Conservation (phyloP, 2,888 invertebrate genomes). For the Thera britannica region DNA sequence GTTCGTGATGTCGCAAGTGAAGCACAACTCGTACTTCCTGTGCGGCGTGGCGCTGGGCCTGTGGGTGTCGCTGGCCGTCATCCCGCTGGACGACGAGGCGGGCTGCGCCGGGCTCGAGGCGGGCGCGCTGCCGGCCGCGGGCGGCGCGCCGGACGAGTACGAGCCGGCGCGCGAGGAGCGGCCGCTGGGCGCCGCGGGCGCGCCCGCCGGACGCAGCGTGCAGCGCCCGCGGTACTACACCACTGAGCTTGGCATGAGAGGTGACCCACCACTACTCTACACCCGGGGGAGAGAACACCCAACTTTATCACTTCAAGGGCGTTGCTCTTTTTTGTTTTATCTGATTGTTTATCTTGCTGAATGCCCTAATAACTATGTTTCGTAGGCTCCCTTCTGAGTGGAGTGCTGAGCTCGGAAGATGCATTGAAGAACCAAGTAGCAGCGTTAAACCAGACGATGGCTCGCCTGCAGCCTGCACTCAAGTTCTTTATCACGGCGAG, state of each 20-base stretch:
- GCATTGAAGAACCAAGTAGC: slow-evolving; percentile 90
- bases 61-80: slow-evolving; percentile 80
- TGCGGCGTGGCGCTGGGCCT: slow-evolving; percentile 84
- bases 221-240: slow-evolving; percentile 96
- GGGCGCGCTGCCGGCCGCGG: slow-evolving; percentile 36
- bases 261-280: slow-evolving; percentile 41
- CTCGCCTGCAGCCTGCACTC: slow-evolving; percentile 92
- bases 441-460: slow-evolving; percentile 95
- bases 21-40: slow-evolving; percentile 85
- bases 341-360: no score
- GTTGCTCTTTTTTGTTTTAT: not conserved
- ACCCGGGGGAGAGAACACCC: no score
- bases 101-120: slow-evolving; percentile 44
- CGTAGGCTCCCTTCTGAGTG: slow-evolving; percentile 88
- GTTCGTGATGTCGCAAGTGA: slow-evolving; percentile 76
- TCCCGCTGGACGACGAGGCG: slow-evolving; percentile 73
- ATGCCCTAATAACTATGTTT: not conserved
- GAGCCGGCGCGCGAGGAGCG: slow-evolving; percentile 72
- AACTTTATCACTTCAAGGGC: no score
- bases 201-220: slow-evolving; percentile 76
- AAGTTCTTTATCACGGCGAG: slow-evolving; percentile 90
- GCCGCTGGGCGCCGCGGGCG: slow-evolving; percentile 56
- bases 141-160: slow-evolving; percentile 60
- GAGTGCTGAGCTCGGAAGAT: slow-evolving; percentile 91
- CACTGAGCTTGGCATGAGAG: slow-evolving; percentile 96